Base-by-base conservation (phyloP, 2,888 invertebrate species). In the Dynastes grantii region DNA sequence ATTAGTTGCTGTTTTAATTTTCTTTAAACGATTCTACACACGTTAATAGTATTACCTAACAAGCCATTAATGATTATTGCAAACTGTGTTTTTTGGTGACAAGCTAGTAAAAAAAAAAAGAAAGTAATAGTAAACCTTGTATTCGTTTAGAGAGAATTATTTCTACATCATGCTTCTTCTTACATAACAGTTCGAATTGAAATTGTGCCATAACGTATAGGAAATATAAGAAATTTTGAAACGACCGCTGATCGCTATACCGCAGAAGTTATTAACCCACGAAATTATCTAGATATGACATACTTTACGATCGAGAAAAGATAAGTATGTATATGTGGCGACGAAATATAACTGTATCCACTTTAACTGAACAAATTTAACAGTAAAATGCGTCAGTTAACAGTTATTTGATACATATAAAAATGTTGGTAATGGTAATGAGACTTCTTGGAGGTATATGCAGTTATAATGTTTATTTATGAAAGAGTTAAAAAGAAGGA, bases 191-290 rank as follows among this genome's bases (percentile, higher is more conserved):
- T 6, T n/a, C 32, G 45, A 27, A 61, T 45, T n/a, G 58, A 75
- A 75, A 49, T 63, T 29, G 49, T 75, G 73, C 61, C 73, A 11
- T 75, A 75, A 75, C 73, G 61, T 75, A 49, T 75, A 13, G 68
- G 68, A 75, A 75, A 27, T 2, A 5, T 27, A 27, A n/a, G 40
- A 51, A 45, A 58, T 75, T 75, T 75, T 75, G 73, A 75, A 75
- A 75, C 45, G 16, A 5, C n/a, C n/a, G 32, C 6, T 3, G 40
- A 22, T 73, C 58, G 37, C 13, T 71, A 22, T 22, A 22, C 32
- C 6, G 37, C 58, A 61, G 27, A 75, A 29, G 61, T 22, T 22
- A 73, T 71, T 71, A 53, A 13, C 16, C 45, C 16, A 6, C 40
- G 13, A 75, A 75, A 75, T 75, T 61, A 63, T 61, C 73, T 29